Percentiles rank a stretch among this genome's conserved stretches.
Conservation (phyloP, 2,797 vertebrate genomes). For the Hydrocynus forskahlii region DNA sequence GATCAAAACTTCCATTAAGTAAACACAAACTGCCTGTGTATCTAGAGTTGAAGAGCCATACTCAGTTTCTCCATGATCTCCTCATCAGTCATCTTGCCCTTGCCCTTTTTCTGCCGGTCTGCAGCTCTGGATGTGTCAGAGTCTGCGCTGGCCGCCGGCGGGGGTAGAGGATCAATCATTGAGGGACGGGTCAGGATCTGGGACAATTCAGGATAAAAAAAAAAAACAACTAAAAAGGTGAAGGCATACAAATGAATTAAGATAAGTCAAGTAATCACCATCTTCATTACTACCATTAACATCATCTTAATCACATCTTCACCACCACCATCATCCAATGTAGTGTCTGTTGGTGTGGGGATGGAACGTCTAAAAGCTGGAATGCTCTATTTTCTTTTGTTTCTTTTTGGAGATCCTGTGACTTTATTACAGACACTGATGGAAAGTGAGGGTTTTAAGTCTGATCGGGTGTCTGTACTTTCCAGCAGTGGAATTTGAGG, state of each 20-base stretch:
- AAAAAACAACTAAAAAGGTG: not conserved
- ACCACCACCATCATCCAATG: not conserved
- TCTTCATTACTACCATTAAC: not conserved
- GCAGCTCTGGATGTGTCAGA: conserved; percentile 81
- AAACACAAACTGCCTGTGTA: not conserved
- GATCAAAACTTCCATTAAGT: not conserved
- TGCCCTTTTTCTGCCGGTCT: conserved; percentile 90
- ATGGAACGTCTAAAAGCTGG: too few relatives aligned
- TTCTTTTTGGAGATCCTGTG: too few relatives aligned
- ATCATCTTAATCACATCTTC: not conserved
- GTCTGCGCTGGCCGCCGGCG: conserved; percentile 73
- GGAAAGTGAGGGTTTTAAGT: too few relatives aligned
- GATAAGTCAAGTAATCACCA: not conserved
- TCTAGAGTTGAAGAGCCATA: conserved; percentile 68
- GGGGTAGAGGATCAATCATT: conserved; percentile 92
- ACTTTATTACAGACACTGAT: too few relatives aligned
- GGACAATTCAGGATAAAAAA: not conserved
- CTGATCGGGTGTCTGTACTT: too few relatives aligned
- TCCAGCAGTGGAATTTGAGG: not conserved
- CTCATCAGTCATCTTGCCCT: conserved; percentile 96
- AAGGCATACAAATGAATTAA: not conserved
- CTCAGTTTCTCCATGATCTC: conserved; percentile 98
- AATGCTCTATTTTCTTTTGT: too few relatives aligned
- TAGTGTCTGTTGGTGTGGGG: too few relatives aligned
- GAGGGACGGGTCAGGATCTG: conserved; percentile 92